Evolutionary conservation across 2,113 vertebrate genomes (phyloP).

Genomic region (Potamarius usumacintae): DNA sequence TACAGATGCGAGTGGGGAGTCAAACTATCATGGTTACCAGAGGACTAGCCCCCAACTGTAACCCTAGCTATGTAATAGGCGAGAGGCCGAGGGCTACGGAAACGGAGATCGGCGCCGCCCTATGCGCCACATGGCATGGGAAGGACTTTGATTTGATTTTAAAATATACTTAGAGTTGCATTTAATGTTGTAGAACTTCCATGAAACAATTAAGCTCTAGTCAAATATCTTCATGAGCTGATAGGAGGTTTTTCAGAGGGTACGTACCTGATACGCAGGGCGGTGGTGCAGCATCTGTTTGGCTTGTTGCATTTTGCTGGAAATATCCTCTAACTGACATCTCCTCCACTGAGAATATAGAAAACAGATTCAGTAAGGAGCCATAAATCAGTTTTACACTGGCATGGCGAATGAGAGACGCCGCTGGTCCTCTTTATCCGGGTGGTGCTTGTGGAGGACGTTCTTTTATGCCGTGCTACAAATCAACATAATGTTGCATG

Average conservation of each 20-base stretch:
- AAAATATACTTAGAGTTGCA: background rate
- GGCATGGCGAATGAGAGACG: slow-evolving; percentile 1
- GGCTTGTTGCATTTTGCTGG: slow-evolving; percentile 67
- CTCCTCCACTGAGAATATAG: slow-evolving; percentile 61
- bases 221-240: background rate
- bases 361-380: slow-evolving; percentile 33
- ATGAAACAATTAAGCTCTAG: background rate
- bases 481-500: background rate
- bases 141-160: too few relatives aligned
- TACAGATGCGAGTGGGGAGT: too few relatives aligned
- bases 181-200: background rate
- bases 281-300: slow-evolving; percentile 62
- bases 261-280: slow-evolving; percentile 75
- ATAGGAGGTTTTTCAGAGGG: background rate
- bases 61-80: too few relatives aligned
- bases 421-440: slow-evolving; percentile 8
- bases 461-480: background rate
- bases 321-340: slow-evolving; percentile 81
- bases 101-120: too few relatives aligned
- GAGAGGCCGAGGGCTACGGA: too few relatives aligned
- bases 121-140: too few relatives aligned
- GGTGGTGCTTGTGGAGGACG: background rate
- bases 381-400: slow-evolving; percentile 36
- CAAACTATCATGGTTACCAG: too few relatives aligned
- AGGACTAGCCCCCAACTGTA: too few relatives aligned